Evolutionary conservation across 2,888 invertebrate genomes (phyloP).

Genomic region (Athetis lepigone): DNA sequence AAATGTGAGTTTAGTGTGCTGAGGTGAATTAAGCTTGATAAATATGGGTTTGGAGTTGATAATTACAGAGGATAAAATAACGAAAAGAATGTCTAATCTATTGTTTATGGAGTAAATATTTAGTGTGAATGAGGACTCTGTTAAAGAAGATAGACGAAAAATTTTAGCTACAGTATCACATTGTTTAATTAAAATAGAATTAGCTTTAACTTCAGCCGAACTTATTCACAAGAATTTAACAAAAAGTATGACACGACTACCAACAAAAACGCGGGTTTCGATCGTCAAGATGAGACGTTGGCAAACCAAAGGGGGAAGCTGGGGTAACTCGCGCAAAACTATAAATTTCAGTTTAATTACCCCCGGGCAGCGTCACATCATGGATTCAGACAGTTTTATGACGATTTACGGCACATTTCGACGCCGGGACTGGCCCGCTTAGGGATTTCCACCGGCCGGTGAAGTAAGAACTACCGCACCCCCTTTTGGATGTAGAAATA

Average conservation of each 20-base stretch:
- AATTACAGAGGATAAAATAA: no score
- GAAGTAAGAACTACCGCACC: constrained; percentile 67
- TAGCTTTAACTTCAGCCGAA: not conserved
- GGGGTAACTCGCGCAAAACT: constrained; percentile 77
- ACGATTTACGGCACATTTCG: constrained; percentile 91
- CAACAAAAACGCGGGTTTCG: constrained; percentile 73
- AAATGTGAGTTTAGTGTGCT: constrained; percentile 26
- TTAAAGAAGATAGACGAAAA: no score
- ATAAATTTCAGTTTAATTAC: constrained; percentile 91
- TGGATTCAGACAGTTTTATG: constrained; percentile 94
- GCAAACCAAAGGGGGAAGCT: constrained; percentile 76
- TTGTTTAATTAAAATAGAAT: not conserved
- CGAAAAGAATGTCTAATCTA: not conserved
- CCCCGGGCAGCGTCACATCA: constrained; percentile 93
- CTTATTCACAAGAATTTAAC: constrained; percentile 43
- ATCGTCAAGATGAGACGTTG: constrained; percentile 75
- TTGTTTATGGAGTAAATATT: not conserved
- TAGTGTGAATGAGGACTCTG: accelerated
- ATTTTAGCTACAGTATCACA: not conserved
- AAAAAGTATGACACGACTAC: constrained; percentile 63
- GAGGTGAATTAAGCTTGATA: constrained; percentile 12
- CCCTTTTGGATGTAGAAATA: constrained; percentile 40
- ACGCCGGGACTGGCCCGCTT: constrained; percentile 86
- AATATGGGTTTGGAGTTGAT: not conserved
- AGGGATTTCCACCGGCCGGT: constrained; percentile 78